phyloP scores from a whole-genome alignment of 2,888 invertebrate species.

The Agrochola macilenta region DNA sequence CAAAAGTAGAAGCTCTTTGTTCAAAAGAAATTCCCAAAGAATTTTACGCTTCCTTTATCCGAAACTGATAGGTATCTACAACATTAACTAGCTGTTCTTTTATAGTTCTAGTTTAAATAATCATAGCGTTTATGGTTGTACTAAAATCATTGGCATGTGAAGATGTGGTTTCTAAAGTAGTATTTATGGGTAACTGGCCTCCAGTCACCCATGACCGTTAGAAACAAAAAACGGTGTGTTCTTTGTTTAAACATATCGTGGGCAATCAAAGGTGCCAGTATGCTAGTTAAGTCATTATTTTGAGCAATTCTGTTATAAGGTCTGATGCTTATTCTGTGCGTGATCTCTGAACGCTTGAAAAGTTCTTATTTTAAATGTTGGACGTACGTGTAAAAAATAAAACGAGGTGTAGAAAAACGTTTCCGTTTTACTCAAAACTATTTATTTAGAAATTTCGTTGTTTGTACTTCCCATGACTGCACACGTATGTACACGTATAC shows the following conservation, averaged over 20 bases:
- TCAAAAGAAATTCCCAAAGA: slow-evolving; percentile 55
- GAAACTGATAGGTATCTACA: slow-evolving; percentile 61
- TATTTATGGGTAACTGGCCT: slow-evolving; percentile 66
- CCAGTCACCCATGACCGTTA: slow-evolving; percentile 72
- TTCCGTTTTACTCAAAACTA: slow-evolving; percentile 42
- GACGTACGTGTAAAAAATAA: slow-evolving; percentile 34
- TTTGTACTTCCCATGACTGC: slow-evolving; percentile 28
- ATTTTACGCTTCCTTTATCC: slow-evolving; percentile 57
- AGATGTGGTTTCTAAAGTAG: slow-evolving; percentile 66
- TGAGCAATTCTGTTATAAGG: slow-evolving; percentile 55
- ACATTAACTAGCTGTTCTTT: slow-evolving; percentile 62
- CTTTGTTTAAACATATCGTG: slow-evolving; percentile 68
- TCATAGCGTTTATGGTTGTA: slow-evolving; percentile 65
- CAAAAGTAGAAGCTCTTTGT: slow-evolving; percentile 50
- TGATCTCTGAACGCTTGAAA: slow-evolving; percentile 38
- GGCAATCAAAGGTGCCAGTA: slow-evolving; percentile 65
- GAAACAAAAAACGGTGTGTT: slow-evolving; percentile 59
- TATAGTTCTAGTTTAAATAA: slow-evolving; percentile 67
- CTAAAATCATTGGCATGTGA: slow-evolving; percentile 73
- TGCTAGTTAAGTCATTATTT: slow-evolving; percentile 74
- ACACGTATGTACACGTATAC: neutral
- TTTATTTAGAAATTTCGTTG: slow-evolving; percentile 37
- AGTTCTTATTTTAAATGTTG: slow-evolving; percentile 38
- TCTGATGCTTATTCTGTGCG: slow-evolving; percentile 35
- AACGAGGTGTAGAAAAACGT: slow-evolving; percentile 21